phyloP scores from a whole-genome alignment of 2,888 invertebrate genomes.

The Tyria jacobaeae region DNA sequence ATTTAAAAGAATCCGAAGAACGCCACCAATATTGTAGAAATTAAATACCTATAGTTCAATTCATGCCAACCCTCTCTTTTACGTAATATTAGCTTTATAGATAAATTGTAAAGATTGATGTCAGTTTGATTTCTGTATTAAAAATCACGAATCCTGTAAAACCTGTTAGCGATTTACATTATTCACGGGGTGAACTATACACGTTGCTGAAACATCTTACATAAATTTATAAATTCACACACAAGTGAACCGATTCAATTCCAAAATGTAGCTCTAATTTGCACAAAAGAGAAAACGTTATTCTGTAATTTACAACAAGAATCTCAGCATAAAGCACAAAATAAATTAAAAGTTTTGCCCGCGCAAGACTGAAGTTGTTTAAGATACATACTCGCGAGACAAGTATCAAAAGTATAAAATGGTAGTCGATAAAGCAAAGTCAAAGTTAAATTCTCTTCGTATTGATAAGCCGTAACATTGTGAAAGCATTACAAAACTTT shows the following conservation, averaged over 20 bases:
- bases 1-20: no score
- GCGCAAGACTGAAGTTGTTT: constrained; percentile 11
- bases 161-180: no score
- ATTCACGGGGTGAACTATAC: no score
- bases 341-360: constrained; percentile 17
- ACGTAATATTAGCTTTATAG: no score
- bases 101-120: no score
- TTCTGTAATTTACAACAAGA: background rate
- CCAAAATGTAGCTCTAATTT: background rate
- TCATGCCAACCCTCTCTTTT: no score
- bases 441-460: constrained; percentile 48
- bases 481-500: constrained; percentile 57
- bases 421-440: constrained; percentile 24
- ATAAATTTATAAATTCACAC: no score
- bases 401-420: constrained; percentile 29
- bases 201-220: no score
- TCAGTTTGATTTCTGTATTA: no score
- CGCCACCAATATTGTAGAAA: no score
- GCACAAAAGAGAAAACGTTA: background rate
- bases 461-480: constrained; percentile 51
- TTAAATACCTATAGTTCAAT: no score
- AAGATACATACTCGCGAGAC: constrained; percentile 4
- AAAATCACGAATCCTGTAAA: no score
- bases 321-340: constrained; percentile 7
- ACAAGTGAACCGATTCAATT: background rate